A percentile compares a stretch with the other conserved stretches of the same genome.
These are phyloP conservation scores for Pantherophis guttatus DNA, from an alignment of 2,113 vertebrate species.

Conservation along the genomic window DNA sequence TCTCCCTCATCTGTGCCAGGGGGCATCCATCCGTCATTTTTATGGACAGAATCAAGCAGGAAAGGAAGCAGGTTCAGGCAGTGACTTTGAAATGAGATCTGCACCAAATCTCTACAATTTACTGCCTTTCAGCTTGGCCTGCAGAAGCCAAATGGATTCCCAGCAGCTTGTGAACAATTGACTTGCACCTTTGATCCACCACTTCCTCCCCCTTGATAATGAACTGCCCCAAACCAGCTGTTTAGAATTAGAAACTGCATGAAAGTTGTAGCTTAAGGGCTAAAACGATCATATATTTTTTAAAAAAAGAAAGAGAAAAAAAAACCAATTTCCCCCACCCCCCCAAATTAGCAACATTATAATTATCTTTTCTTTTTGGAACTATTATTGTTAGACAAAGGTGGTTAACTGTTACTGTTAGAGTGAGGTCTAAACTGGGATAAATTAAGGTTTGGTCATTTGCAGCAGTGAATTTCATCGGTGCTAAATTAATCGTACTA, in stretches of 20 bases:
- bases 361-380: not conserved
- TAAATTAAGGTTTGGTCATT: not conserved
- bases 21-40: not conserved
- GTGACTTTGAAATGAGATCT: not conserved
- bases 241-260: not conserved
- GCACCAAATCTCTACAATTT: not conserved
- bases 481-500: too few relatives aligned
- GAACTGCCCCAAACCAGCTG: not conserved
- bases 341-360: not conserved
- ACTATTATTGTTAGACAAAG: not conserved
- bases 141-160: not conserved
- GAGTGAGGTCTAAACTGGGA: not conserved
- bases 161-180: not conserved
- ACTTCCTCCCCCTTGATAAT: not conserved
- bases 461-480: not conserved
- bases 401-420: not conserved
- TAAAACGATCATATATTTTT: not conserved
- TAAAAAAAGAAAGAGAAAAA: not conserved
- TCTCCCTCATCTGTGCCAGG: fast-evolving
- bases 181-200: not conserved
- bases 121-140: not conserved
- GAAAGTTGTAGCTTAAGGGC: not conserved
- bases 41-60: not conserved
- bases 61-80: not conserved
- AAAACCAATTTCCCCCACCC: not conserved